Conservation (phyloP, 2,888 invertebrate species). For the Callinectes sapidus region DNA sequence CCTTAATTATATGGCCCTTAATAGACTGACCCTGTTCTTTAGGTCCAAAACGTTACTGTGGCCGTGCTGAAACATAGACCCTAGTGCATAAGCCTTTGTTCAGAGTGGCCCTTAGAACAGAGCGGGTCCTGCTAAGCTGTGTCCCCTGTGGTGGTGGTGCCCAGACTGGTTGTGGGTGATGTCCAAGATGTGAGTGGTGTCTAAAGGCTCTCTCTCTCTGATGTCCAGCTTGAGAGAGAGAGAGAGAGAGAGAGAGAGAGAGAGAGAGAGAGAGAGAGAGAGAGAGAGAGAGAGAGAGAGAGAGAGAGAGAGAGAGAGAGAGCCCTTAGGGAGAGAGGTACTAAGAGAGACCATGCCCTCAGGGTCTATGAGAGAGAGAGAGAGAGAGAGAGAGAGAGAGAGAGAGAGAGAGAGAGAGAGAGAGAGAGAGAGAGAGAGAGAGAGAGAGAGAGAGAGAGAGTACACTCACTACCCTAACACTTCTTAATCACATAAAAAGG, state of each 20-base stretch:
- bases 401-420: constrained; percentile 17
- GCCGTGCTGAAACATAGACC: not conserved
- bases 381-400: constrained; percentile 31
- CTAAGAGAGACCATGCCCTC: not conserved
- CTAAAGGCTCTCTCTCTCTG: not conserved
- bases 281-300: constrained; percentile 22
- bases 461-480: too few relatives aligned
- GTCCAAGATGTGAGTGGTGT: not conserved
- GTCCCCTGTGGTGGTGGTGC: not conserved
- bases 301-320: constrained; percentile 20
- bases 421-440: constrained; percentile 37
- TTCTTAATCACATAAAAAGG: too few relatives aligned
- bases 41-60: not conserved
- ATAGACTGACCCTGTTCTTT: not conserved
- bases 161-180: not conserved
- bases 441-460: constrained; percentile 39
- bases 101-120: not conserved
- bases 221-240: not conserved
- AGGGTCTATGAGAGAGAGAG: not conserved
- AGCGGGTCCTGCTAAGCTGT: not conserved
- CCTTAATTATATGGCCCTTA: too few relatives aligned
- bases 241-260: not conserved
- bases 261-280: constrained; percentile 14
- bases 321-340: not conserved
- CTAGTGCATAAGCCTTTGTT: not conserved